phyloP scores from a whole-genome alignment of 1,140 invertebrate genomes.

The Bombus sylvicola region DNA sequence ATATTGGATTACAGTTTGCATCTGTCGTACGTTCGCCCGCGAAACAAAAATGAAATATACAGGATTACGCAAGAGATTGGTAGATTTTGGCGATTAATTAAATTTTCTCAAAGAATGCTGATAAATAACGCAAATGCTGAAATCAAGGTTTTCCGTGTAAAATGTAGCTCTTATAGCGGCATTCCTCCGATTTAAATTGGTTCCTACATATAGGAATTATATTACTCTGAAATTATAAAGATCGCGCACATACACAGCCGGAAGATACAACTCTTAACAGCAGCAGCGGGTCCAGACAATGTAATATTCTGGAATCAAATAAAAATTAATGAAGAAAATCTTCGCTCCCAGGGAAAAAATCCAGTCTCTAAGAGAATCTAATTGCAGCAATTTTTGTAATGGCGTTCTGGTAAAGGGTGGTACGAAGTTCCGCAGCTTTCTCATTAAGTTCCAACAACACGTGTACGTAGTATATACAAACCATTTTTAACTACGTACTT shows the following conservation, averaged over 20 bases:
- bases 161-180: too few species aligned
- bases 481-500: not conserved
- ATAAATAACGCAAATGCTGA: too few species aligned
- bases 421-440: slow-evolving; percentile 4
- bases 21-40: accelerated
- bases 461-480: not conserved
- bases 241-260: too few species aligned
- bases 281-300: not conserved
- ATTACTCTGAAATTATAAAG: not conserved
- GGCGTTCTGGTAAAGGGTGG: not conserved
- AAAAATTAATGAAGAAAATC: slow-evolving; percentile 31
- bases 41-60: not conserved
- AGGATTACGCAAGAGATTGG: not conserved
- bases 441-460: slow-evolving; percentile 31
- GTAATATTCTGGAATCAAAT: not conserved
- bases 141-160: too few species aligned
- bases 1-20: not conserved
- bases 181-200: not conserved
- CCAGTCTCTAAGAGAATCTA: slow-evolving; percentile 1
- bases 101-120: not conserved
- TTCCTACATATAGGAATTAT: too few species aligned
- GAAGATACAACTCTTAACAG: not conserved
- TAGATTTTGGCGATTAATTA: not conserved
- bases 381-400: slow-evolving; percentile 27
- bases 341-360: not conserved